Evolutionary conservation across 2,113 vertebrate species (phyloP), one percentile per base, ranked within the genome.

Genomic region (Oryzias curvinotus): DNA sequence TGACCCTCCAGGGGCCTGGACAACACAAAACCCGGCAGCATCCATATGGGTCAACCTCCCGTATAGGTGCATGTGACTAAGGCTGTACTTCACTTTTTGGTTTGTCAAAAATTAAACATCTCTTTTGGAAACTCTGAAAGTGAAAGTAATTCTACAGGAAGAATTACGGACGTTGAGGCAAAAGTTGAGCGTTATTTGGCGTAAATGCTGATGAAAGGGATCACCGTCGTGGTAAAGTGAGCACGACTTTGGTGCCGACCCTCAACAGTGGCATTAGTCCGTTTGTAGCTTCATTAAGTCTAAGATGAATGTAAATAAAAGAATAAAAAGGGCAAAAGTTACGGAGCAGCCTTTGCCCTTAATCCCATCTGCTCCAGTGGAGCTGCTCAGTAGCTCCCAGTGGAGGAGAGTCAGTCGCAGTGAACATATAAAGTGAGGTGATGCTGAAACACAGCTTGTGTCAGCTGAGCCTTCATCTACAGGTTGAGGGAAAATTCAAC

Each of bases 361-460:
- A 82, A 84, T 84, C 78, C 81, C 78, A 57, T 80, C 72, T 81
- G 76, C 82, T 73, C 65, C 62, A 68, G 49, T 71, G 80, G 65
- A 78, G 77, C 77, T 57, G 66, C 73, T 81, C 75, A 52, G 58
- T 43, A 59, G 71, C 41, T 65, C 64, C 44, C 70, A 17, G 52
- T 48, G 52, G 63, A 57, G 54, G 44, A 21, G 57, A 21, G 51
- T 28, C 42, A 60, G 43, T 59, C 55, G 47, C 58, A 53, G 78
- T 58, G 57, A 62, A 74, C 80, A 84, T 67, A 62, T 71, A 76
- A 74, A 76, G 61, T 63, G 72, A 71, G 48, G 55, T 66, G 80
- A 62, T 25, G 62, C 57, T 65, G 63, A 77, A 77, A 76, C 59
- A 23, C 26, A 67, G 63, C 46, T 36, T 52, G 57, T 75, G 58